Conservation (phyloP, 2,113 vertebrate species). For the Phalacrocorax pelagicus region DNA sequence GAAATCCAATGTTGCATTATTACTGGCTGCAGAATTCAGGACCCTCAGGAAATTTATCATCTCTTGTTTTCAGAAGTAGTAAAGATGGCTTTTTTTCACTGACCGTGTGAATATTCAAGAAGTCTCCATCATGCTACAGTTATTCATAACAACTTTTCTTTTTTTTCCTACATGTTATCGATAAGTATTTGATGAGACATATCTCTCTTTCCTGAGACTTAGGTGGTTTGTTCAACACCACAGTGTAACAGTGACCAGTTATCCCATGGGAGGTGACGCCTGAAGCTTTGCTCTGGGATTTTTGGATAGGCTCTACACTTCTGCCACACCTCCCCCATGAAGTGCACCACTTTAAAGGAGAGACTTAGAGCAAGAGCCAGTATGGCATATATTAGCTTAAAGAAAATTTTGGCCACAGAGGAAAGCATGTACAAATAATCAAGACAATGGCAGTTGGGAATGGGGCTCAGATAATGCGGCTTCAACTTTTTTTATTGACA, state of each 20-base stretch:
- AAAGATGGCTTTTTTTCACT: not conserved
- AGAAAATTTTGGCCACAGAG: not conserved
- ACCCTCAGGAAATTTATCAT: not conserved
- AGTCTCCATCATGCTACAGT: not conserved
- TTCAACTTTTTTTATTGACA: not conserved
- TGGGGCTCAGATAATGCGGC: not conserved
- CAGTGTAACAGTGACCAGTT: not conserved
- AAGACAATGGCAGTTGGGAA: not conserved
- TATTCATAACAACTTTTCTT: not conserved
- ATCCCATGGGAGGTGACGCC: fast-evolving
- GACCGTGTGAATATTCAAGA: not conserved
- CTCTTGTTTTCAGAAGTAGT: not conserved
- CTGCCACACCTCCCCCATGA: not conserved
- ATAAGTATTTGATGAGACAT: not conserved
- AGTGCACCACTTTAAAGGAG: not conserved
- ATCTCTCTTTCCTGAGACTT: not conserved
- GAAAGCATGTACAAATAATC: not conserved
- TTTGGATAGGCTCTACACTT: not conserved
- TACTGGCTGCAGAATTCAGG: not conserved
- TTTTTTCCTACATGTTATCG: not conserved
- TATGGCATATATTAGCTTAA: not conserved
- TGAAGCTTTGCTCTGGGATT: not conserved
- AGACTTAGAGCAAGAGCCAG: not conserved
- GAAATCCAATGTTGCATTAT: not conserved
- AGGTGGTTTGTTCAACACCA: not conserved